A percentile compares a stretch with the other conserved stretches of the same genome.
phyloP scores from a whole-genome alignment of 2,113 vertebrate genomes.

The Ardeotis arabs region DNA sequence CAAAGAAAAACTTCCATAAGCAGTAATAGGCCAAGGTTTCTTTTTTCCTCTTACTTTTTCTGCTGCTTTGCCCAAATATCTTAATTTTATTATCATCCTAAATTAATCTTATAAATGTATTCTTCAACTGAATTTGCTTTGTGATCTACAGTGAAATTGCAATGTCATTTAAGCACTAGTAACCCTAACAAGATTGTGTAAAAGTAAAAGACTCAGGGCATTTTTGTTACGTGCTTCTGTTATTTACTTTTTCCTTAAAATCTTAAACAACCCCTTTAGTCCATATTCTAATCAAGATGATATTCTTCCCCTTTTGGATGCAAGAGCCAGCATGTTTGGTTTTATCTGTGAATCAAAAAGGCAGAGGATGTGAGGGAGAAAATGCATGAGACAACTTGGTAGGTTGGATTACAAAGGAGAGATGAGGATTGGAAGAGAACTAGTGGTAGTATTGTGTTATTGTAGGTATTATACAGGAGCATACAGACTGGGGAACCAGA shows the following conservation, averaged over 20 bases:
- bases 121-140: not conserved
- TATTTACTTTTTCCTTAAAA: not conserved
- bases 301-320: not conserved
- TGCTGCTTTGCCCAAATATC: not conserved
- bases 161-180: not conserved
- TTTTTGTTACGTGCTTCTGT: not conserved
- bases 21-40: not conserved
- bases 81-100: not conserved
- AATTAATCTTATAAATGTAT: not conserved
- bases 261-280: not conserved
- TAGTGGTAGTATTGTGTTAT: too few relatives aligned
- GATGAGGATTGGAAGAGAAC: not conserved
- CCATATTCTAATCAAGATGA: not conserved
- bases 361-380: not conserved
- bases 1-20: not conserved
- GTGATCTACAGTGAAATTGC: not conserved
- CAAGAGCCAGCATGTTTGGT: not conserved
- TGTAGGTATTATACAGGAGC: not conserved
- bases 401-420: not conserved
- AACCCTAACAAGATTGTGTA: not conserved
- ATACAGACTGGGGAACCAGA: not conserved
- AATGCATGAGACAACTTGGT: not conserved
- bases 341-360: not conserved
- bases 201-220: not conserved
- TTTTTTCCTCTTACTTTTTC: not conserved